These are phyloP conservation scores for Nymphalis polychloros DNA, from an alignment of 2,888 invertebrate genomes.

Conservation along the genomic window DNA sequence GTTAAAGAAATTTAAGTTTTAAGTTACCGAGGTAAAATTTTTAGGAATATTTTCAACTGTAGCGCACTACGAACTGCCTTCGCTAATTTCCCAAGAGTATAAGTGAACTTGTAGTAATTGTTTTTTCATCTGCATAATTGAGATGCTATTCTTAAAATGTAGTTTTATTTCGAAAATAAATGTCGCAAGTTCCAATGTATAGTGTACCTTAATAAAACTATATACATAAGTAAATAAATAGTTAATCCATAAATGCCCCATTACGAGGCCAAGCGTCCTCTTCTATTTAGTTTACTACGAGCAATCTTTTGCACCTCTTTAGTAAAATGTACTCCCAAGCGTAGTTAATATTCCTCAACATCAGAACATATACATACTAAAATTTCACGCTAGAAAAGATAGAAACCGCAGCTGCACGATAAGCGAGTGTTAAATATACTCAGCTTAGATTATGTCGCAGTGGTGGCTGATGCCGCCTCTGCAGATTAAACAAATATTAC, in stretches of 20 bases:
- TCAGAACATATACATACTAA: conserved; percentile 14
- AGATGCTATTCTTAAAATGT: conserved; percentile 31
- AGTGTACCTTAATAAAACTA: not conserved
- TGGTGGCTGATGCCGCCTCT: conserved; percentile 46
- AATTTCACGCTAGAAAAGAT: conserved; percentile 24
- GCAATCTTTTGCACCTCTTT: not conserved
- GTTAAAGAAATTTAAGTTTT: conserved; percentile 22
- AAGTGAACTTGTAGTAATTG: conserved; percentile 42
- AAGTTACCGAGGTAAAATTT: conserved; percentile 30
- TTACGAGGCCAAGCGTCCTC: too few species aligned
- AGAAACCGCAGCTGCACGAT: conserved; percentile 33
- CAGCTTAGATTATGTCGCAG: conserved; percentile 60
- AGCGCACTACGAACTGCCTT: conserved; percentile 39
- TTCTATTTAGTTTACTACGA: too few species aligned
- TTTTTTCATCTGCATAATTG: conserved; percentile 44
- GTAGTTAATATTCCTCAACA: not conserved
- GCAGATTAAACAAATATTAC: conserved; percentile 81
- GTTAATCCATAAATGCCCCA: too few species aligned
- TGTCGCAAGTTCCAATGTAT: not conserved
- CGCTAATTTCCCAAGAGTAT: conserved; percentile 48
- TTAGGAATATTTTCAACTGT: conserved; percentile 36
- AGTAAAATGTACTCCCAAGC: not conserved
- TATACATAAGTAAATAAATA: too few species aligned
- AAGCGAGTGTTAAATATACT: conserved; percentile 51
- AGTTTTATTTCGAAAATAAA: conserved; percentile 15